phyloP scores from a whole-genome alignment of 2,113 vertebrate genomes.

The Galeopterus variegatus region DNA sequence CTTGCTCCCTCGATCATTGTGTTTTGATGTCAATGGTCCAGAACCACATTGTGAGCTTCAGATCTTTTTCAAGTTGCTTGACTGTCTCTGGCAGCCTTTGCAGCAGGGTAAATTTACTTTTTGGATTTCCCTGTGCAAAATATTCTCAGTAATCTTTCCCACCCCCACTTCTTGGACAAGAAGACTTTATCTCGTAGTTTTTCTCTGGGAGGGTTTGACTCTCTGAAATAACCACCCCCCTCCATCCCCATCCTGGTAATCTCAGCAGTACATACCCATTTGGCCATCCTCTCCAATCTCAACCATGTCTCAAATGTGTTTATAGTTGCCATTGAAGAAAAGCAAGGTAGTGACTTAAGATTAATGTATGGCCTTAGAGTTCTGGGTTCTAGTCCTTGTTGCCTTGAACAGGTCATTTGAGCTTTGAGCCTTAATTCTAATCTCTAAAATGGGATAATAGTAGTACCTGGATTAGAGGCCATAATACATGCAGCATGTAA shows the following conservation, averaged over 20 bases:
- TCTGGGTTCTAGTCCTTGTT: background rate
- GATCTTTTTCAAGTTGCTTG: background rate
- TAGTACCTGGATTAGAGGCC: background rate
- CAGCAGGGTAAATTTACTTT: background rate
- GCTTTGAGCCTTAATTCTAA: background rate
- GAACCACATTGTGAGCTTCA: background rate
- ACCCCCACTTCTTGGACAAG: background rate
- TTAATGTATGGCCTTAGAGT: background rate
- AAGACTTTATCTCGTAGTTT: background rate
- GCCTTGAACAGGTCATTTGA: background rate
- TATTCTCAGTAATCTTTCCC: background rate
- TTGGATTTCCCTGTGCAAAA: background rate
- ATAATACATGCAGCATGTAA: background rate
- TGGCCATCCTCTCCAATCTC: background rate
- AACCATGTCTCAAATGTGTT: background rate
- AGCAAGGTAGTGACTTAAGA: background rate
- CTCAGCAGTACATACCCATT: background rate
- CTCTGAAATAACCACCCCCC: background rate
- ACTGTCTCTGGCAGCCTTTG: background rate
- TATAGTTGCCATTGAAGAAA: background rate
- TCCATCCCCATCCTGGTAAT: no score
- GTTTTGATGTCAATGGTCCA: slow-evolving; percentile 49
- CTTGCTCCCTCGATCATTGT: no score
- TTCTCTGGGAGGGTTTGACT: background rate
- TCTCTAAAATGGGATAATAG: background rate